Evolutionary conservation across 2,888 invertebrate genomes (phyloP).

Genomic region (Perithous albicinctus): DNA sequence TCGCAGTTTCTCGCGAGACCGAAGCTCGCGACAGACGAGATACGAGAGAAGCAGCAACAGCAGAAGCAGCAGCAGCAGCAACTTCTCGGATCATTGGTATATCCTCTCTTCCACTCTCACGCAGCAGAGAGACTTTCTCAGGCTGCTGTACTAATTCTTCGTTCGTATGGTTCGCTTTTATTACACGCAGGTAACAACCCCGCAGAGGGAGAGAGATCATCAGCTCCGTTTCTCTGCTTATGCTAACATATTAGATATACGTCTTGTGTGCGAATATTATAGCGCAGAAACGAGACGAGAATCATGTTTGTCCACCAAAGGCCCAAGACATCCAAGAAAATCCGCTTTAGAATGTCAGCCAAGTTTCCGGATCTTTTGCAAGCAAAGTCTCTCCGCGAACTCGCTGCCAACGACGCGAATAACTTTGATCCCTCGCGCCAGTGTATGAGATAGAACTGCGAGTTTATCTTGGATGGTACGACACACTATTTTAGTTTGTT

Average conservation of each 20-base stretch:
- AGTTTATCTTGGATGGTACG: slow-evolving; percentile 16
- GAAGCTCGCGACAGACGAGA: slow-evolving; percentile 40
- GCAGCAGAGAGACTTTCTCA: slow-evolving; percentile 44
- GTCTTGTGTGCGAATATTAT: slow-evolving; percentile 1
- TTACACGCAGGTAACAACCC: slow-evolving; percentile 22
- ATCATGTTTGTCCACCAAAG: background rate
- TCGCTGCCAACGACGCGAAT: slow-evolving; percentile 54
- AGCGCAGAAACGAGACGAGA: background rate
- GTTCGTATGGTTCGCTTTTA: slow-evolving; percentile 40
- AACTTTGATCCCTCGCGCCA: slow-evolving; percentile 25
- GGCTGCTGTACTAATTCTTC: slow-evolving; percentile 32
- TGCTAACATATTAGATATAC: slow-evolving; percentile 18
- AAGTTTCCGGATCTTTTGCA: slow-evolving; percentile 43
- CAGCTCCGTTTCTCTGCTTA: slow-evolving; percentile 28
- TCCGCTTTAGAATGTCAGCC: slow-evolving; percentile 34
- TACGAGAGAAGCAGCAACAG: slow-evolving; percentile 23
- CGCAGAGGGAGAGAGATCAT: slow-evolving; percentile 1
- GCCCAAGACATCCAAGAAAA: slow-evolving; percentile 37
- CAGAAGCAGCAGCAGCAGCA: slow-evolving; percentile 27
- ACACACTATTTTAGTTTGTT: slow-evolving; percentile 30
- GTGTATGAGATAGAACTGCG: slow-evolving; percentile 1
- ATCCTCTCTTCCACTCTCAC: too few species aligned
- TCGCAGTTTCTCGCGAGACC: slow-evolving; percentile 70
- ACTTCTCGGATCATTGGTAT: too few species aligned
- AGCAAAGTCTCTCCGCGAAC: slow-evolving; percentile 16